These are phyloP conservation scores for Esperia sulphurella DNA, from an alignment of 2,888 invertebrate species.

Conservation along the genomic window DNA sequence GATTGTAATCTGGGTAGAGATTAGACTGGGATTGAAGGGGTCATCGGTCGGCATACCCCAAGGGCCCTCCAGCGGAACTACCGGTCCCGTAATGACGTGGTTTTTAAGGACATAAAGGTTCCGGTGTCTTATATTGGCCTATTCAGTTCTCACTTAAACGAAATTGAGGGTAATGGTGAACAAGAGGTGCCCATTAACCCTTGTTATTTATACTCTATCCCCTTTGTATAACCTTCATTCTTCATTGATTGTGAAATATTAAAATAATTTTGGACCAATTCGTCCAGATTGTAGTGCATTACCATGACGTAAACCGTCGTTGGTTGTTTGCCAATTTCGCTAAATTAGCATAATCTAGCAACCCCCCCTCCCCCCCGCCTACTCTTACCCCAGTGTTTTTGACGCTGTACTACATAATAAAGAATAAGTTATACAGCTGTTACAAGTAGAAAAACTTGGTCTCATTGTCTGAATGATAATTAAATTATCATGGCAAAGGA, in stretches of 20 bases:
- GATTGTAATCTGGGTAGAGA: slow-evolving; percentile 47
- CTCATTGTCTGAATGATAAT: no score
- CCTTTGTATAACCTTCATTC: neutral
- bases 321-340: neutral
- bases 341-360: neutral
- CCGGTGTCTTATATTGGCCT: neutral
- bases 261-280: no score
- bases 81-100: neutral
- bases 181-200: neutral
- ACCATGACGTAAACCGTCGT: neutral
- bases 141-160: neutral
- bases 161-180: neutral
- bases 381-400: no score
- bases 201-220: neutral
- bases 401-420: no score
- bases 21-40: slow-evolving; percentile 36
- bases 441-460: no score
- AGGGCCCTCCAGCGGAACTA: neutral
- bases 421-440: no score
- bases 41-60: slow-evolving; percentile 11
- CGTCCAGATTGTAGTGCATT: neutral
- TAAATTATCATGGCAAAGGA: no score
- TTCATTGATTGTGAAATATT: no score
- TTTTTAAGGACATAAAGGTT: neutral
- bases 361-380: no score